Evolutionary conservation across 2,888 invertebrate species (phyloP).

Genomic region (Dyspetes luteomarginatus): DNA sequence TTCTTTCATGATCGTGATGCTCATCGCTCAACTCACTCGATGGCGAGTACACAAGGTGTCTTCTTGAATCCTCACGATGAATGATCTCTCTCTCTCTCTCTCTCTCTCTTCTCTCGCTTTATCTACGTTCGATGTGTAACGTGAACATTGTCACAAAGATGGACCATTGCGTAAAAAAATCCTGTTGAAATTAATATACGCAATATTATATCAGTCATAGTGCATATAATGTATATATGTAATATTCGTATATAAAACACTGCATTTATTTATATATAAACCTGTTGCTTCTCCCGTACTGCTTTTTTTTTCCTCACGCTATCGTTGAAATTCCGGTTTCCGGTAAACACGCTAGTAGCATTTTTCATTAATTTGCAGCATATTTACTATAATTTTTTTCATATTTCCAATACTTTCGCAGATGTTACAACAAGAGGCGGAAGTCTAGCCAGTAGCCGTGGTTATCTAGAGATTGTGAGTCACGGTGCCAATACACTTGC

Average conservation of each 20-base stretch:
- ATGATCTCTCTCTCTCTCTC: slow-evolving; percentile 33
- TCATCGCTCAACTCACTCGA: slow-evolving; percentile 79
- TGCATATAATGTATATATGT: background rate
- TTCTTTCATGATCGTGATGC: slow-evolving; percentile 70
- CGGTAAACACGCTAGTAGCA: slow-evolving; percentile 29
- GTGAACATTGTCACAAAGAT: slow-evolving; percentile 40
- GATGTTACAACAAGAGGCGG: slow-evolving; percentile 78
- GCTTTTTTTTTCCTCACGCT: slow-evolving; percentile 30
- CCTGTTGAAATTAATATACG: slow-evolving; percentile 14
- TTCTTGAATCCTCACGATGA: slow-evolving; percentile 57
- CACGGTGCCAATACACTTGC: slow-evolving; percentile 64
- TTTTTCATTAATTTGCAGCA: background rate
- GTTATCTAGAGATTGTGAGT: slow-evolving; percentile 76
- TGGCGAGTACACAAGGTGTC: slow-evolving; percentile 82
- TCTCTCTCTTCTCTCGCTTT: too few species aligned
- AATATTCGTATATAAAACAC: background rate
- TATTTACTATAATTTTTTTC: background rate
- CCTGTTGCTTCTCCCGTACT: slow-evolving; percentile 34
- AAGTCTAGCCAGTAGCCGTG: slow-evolving; percentile 79
- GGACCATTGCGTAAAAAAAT: slow-evolving; percentile 25
- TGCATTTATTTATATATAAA: background rate
- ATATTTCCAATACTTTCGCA: slow-evolving; percentile 59
- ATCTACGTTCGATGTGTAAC: slow-evolving; percentile 39
- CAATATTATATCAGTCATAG: background rate
- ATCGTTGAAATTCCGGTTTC: slow-evolving; percentile 45